phyloP scores from a whole-genome alignment of 1,140 invertebrate genomes.

The Macrotrachela quadricornifera region DNA sequence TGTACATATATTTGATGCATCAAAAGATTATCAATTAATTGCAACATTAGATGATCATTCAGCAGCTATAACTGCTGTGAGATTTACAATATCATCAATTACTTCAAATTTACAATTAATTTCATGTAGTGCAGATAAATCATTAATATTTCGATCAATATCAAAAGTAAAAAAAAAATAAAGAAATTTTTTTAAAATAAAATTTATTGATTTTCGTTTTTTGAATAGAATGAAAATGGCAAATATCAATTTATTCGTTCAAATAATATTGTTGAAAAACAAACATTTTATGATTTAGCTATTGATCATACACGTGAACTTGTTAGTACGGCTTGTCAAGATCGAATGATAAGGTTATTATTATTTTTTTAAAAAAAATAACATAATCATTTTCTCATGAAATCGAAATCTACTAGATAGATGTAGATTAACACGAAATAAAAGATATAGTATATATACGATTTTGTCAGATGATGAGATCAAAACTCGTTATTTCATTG shows the following conservation, averaged over 20 bases:
- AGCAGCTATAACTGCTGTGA: conserved; percentile 73
- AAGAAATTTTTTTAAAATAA: neutral
- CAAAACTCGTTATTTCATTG: no score
- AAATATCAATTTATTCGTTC: conserved; percentile 53
- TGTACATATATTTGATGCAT: conserved; percentile 78
- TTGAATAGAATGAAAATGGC: neutral
- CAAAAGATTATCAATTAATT: conserved; percentile 57
- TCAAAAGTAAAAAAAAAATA: neutral
- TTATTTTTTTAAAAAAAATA: no score
- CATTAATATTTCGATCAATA: conserved; percentile 58
- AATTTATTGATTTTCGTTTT: no score
- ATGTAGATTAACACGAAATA: no score
- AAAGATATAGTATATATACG: no score
- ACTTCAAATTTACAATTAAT: conserved; percentile 51
- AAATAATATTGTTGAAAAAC: conserved; percentile 72
- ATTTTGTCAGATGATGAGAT: no score
- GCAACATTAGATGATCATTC: conserved; percentile 89
- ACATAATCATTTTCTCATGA: no score
- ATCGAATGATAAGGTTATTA: conserved; percentile 62
- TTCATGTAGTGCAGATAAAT: conserved; percentile 86
- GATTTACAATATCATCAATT: conserved; percentile 46
- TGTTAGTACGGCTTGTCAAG: conserved; percentile 78
- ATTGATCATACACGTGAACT: conserved; percentile 51
- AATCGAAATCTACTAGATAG: no score
- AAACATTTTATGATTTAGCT: conserved; percentile 88